Base-by-base conservation (phyloP, 2,113 vertebrate genomes). In the Ranitomeya imitator region DNA sequence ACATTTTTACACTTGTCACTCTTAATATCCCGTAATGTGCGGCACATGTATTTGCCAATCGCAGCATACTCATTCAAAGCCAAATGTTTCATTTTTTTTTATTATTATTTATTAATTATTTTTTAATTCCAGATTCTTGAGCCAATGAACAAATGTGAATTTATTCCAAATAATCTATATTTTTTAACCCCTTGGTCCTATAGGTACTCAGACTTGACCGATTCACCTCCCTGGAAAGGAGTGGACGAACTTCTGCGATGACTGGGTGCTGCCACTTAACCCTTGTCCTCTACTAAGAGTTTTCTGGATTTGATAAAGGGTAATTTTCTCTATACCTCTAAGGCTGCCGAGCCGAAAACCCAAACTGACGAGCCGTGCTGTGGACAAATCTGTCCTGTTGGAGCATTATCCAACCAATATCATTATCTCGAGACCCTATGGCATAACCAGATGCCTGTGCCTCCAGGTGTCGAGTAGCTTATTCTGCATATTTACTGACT, bases 71-170 rank as follows among this genome's bases (percentile, higher is more conserved):
- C 52, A 67, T 77, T 55, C n/a, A 52, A 65, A 77, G 81, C 80
- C 87, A 88, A 77, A 73, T 74, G 19, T 52, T 71, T 69, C 37
- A 26, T 79, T 51, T 52, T 87, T 81, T 60, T 63, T 85, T 76
- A 7, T 71, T n/a, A 19, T 19, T 55, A 78, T 61, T 79, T 86
- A 74, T 85, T 67, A 45, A 86, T 15, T 23, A 37, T 21, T 76
- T 86, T 86, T 85, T 45, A 67, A 26, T 67, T 63, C 21, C 51
- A 71, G 82, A 15, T 84, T 26, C 21, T 84, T 86, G 76, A 86
- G 85, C 85, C 73, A 86, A 63, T 86, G 74, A 79, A 86, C 73
- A 86, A 86, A 86, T 86, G 85, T 86, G 85, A 86, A 86, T 86
- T 18, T 52, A 51, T 16, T 77, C 31, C 71, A 77, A 63, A 86